Evolutionary conservation across 2,113 vertebrate species (phyloP).

Genomic region (Carassius auratus): DNA sequence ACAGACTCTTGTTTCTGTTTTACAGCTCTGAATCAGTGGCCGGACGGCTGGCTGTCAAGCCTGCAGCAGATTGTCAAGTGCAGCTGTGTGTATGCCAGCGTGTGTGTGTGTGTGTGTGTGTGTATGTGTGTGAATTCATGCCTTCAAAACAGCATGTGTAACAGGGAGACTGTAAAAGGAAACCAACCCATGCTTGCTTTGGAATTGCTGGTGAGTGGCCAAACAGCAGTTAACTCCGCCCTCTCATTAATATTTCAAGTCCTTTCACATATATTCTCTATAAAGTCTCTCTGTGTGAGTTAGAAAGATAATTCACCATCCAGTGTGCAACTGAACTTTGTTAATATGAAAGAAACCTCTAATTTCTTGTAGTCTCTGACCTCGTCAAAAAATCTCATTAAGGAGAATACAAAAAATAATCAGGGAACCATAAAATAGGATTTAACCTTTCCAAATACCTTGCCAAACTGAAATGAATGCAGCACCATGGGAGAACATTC

Average conservation of each 20-base stretch:
- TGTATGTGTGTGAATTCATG: constrained; percentile 59
- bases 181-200: constrained; percentile 73
- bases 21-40: constrained; percentile 12
- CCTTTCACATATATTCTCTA: constrained; percentile 8
- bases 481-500: constrained; percentile 27
- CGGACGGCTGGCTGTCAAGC: neutral
- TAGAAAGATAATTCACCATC: neutral
- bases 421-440: constrained; percentile 29
- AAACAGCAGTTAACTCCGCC: constrained; percentile 5
- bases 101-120: constrained; percentile 2
- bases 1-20: neutral
- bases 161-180: constrained; percentile 82
- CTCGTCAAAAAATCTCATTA: constrained; percentile 4
- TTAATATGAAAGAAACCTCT: neutral
- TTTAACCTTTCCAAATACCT: constrained; percentile 12
- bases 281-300: neutral
- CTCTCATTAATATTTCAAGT: constrained; percentile 36
- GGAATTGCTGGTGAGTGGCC: constrained; percentile 52
- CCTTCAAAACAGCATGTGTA: constrained; percentile 73
- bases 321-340: neutral
- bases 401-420: neutral
- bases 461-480: constrained; percentile 22
- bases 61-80: constrained; percentile 68
- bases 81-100: constrained; percentile 60
- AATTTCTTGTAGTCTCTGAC: neutral